Evolutionary conservation across 2,888 invertebrate species (phyloP), one percentile per base, ranked within the genome.

Genomic region (Danaus chrysippus): DNA sequence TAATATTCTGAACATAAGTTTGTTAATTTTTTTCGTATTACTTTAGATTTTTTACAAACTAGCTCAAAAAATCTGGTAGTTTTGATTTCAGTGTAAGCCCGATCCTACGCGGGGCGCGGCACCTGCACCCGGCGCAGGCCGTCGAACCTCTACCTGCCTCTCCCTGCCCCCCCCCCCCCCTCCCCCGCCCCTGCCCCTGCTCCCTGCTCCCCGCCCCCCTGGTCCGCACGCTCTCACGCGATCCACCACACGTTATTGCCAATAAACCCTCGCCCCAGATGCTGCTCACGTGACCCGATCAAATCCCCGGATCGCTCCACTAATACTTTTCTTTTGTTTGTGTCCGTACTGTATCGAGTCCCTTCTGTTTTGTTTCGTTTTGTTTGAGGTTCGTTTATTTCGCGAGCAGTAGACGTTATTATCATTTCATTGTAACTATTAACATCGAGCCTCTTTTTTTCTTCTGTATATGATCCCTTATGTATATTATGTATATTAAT

Each of bases 101-200:
- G 53, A 23, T 54, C 42, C 46, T 64, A 46, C 44, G 56, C 59
- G 59, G 57, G 49, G 59, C 56, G 64, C 61, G 67, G 66, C 70
- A 68, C 70, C 68, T 68, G 70, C 63, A 55, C 66, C 59, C 42
- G 63, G 52, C 58, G 54, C 63, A 62, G 65, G 66, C 56, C 66
- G 65, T 63, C 62, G 68, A 66, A 67, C 70, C 67, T 57, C 63
- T 49, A 56, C 56, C 56, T 44, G 44, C 44, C 41, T 41, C 58
- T 46, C 43, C 53, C 55, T 6, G 57, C 42, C 42, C 46, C 19
- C 62, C 59, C 13, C 15, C 34, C 49, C 56, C 54, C 46, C 6
- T 54, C 58, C 54, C 53, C 54, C 42, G 59, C 58, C 42, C 61
- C 43, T 42, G 23, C 44, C n/a, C 41, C 43, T 56, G 42, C 43